Evolutionary conservation across 1,140 invertebrate genomes (phyloP), one percentile per base, ranked within the genome.

Genomic region (Trissolcus basalis): DNA sequence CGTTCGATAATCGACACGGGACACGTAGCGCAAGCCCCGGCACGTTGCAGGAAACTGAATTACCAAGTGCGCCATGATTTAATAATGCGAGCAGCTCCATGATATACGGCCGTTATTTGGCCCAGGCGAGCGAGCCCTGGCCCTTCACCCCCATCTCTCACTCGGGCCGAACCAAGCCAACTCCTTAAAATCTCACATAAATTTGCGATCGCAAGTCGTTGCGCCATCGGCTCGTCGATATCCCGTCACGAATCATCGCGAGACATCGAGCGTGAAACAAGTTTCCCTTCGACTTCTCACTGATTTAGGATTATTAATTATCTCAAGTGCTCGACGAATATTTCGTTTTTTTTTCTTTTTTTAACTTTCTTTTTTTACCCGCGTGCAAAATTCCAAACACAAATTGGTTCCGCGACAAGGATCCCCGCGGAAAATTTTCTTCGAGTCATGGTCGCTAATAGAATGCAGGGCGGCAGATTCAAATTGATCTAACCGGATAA

Each of bases 21-120:
- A 82, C 82, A 82, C 82, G 80, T 82, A 83, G 67, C 61, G 67
- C 43, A 63, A 60, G 61, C 77, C 47, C 69, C 67, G 78, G 78
- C 72, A 82, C 80, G 81, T 81, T 74, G 68, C 77, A 67, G 78
- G 78, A 83, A 85, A 83, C 81, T 83, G 82, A 83, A 83, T 85
- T 85, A 81, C 83, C 82, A 78, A 83, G 80, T 80, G 78, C 78
- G 74, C 77, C 71, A 81, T 85, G 82, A 85, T 85, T 85, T 83
- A 83, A 85, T 85, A 82, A 83, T 81, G 75, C 68, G 65, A 49
- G 44, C 58, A 45, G 51, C 71, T 35, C 63, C 56, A 75, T 81
- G 80, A 84, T 82, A 81, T 83, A 82, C 80, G 76, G 74, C 7
- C 39, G 70, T 73, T 80, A 84, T 84, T 84, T 84, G 83, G 56